A percentile compares a stretch with the other conserved stretches of the same genome.
Conservation (phyloP, 2,797 vertebrate species). For the Oophaga sylvatica region DNA sequence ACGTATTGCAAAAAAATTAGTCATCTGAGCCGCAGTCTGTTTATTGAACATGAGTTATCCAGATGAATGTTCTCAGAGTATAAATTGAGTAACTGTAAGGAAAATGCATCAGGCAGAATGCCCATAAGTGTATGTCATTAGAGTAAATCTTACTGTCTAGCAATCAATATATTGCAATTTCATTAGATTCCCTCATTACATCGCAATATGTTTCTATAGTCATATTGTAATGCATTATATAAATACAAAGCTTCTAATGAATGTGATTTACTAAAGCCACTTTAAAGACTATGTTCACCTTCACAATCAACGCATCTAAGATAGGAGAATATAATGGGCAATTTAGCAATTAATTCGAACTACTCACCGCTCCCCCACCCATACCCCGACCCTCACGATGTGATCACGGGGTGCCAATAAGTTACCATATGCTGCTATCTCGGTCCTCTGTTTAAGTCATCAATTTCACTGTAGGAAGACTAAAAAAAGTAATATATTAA, state of each 20-base stretch:
- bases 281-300: neutral
- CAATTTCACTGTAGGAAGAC: no score
- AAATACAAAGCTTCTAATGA: neutral
- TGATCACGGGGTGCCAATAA: no score
- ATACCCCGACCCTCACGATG: no score
- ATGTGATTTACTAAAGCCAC: neutral
- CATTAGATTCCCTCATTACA: neutral
- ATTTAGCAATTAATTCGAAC: neutral
- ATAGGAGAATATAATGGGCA: neutral
- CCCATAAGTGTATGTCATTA: slow-evolving; percentile 11
- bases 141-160: neutral
- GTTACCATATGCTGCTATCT: no score
- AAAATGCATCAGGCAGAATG: slow-evolving; percentile 21
- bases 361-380: no score
- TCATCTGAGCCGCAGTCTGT: slow-evolving; percentile 26
- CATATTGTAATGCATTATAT: neutral
- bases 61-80: slow-evolving; percentile 27
- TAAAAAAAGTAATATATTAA: no score
- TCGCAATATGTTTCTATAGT: neutral
- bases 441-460: no score
- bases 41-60: slow-evolving; percentile 19
- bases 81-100: slow-evolving; percentile 21
- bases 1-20: slow-evolving; percentile 21
- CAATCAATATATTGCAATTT: neutral
- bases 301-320: neutral